A percentile compares a stretch with the other conserved stretches of the same genome.
These are phyloP conservation scores for Epinephelus moara DNA, from an alignment of 2,113 vertebrate species.

Conservation along the genomic window DNA sequence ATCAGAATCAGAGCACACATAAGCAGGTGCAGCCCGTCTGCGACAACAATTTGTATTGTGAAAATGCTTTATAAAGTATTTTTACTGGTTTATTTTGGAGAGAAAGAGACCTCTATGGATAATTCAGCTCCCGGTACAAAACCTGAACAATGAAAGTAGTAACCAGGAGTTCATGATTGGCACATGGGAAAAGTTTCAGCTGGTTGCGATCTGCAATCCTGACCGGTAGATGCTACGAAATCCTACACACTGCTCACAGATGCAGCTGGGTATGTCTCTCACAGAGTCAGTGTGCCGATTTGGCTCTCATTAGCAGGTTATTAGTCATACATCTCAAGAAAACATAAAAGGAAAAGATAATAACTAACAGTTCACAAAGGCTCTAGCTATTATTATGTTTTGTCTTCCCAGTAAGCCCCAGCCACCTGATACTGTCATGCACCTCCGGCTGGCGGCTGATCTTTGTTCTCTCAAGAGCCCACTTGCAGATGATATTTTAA, in stretches of 20 bases:
- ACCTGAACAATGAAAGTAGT: neutral
- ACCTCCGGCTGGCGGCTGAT: neutral
- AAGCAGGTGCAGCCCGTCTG: too few relatives aligned
- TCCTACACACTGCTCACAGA: neutral
- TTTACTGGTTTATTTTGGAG: too few relatives aligned
- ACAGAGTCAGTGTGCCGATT: neutral
- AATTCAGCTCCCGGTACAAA: too few relatives aligned
- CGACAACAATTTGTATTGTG: too few relatives aligned
- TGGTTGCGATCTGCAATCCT: too few relatives aligned
- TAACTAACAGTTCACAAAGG: constrained; percentile 4
- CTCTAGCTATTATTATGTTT: constrained; percentile 1
- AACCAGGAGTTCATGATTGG: too few relatives aligned
- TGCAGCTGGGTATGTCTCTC: neutral
- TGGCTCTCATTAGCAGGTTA: constrained; percentile 5
- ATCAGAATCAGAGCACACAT: too few relatives aligned
- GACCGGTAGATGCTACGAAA: too few relatives aligned
- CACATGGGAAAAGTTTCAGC: too few relatives aligned
- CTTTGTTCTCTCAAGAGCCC: neutral
- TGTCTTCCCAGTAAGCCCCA: neutral
- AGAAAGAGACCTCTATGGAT: too few relatives aligned
- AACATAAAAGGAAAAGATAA: neutral
- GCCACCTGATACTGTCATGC: neutral
- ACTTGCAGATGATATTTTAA: neutral
- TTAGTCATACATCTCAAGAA: constrained; percentile 5
- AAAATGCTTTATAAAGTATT: too few relatives aligned